phyloP scores from a whole-genome alignment of 1,140 invertebrate genomes.

The Zaprionus nigranus region DNA sequence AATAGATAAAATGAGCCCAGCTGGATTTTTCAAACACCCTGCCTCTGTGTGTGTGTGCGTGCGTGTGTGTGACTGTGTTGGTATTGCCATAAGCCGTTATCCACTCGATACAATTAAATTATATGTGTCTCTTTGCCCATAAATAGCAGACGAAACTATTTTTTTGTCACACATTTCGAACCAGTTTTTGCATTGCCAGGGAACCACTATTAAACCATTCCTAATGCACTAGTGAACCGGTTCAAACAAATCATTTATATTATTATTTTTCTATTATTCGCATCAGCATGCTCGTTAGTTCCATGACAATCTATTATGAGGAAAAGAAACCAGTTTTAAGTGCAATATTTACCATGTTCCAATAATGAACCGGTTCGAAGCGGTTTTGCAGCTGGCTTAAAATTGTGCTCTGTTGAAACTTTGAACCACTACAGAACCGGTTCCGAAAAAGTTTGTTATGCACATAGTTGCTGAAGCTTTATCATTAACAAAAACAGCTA shows the following conservation, averaged over 20 bases:
- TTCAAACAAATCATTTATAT: too few species aligned
- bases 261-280: too few species aligned
- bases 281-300: too few species aligned
- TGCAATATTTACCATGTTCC: too few species aligned
- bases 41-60: constrained; percentile 5
- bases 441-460: neutral
- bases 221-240: neutral
- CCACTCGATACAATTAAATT: constrained; percentile 29
- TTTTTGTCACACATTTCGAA: constrained; percentile 1
- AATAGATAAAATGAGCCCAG: constrained; percentile 49
- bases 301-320: too few species aligned
- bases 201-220: neutral
- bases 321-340: too few species aligned
- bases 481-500: neutral
- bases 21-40: constrained; percentile 37
- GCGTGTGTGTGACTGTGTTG: neutral
- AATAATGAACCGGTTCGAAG: neutral
- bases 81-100: constrained; percentile 9
- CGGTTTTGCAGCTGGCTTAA: neutral
- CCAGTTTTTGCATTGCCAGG: neutral
- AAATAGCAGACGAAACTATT: constrained; percentile 11
- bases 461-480: too few species aligned
- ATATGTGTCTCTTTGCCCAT: constrained; percentile 6
- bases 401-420: too few species aligned
- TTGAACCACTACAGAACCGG: neutral